A percentile compares a stretch with the other conserved stretches of the same genome.
Conservation (phyloP, 2,888 invertebrate genomes). For the Alcis repandata region DNA sequence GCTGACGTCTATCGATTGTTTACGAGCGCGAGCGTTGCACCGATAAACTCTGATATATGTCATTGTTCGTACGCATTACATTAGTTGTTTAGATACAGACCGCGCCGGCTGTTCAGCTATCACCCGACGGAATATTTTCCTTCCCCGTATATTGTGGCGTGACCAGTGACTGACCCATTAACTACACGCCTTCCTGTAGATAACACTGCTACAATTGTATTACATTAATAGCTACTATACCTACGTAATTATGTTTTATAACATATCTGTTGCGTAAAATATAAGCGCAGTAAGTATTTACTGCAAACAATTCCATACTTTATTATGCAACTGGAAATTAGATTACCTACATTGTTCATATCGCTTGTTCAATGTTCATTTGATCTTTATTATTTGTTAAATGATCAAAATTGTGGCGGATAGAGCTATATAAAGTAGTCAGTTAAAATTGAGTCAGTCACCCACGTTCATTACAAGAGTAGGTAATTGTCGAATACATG, state of each 20-base stretch:
- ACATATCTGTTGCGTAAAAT: not conserved
- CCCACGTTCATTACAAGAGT: conserved; percentile 42
- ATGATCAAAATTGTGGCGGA: not conserved
- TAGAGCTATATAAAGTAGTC: not conserved
- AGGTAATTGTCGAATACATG: not conserved
- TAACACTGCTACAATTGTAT: conserved; percentile 8
- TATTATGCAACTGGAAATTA: conserved; percentile 7
- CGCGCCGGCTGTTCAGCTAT: conserved; percentile 15
- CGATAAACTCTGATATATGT: conserved; percentile 30
- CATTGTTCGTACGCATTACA: conserved; percentile 3
- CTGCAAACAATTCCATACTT: not conserved
- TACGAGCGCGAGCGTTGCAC: conserved; percentile 17
- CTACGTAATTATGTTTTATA: no score
- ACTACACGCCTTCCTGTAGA: conserved; percentile 29
- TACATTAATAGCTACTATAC: not conserved
- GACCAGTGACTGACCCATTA: conserved; percentile 16
- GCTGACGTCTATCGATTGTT: conserved; percentile 22
- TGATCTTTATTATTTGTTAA: not conserved
- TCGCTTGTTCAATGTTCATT: not conserved
- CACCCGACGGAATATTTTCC: conserved; percentile 31
- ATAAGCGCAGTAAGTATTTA: not conserved
- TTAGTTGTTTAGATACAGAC: conserved; percentile 17
- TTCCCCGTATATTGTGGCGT: conserved; percentile 24
- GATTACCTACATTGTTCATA: not conserved
- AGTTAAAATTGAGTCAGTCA: not conserved